phyloP scores from a whole-genome alignment of 1,140 invertebrate species.

The Lepidurus arcticus region DNA sequence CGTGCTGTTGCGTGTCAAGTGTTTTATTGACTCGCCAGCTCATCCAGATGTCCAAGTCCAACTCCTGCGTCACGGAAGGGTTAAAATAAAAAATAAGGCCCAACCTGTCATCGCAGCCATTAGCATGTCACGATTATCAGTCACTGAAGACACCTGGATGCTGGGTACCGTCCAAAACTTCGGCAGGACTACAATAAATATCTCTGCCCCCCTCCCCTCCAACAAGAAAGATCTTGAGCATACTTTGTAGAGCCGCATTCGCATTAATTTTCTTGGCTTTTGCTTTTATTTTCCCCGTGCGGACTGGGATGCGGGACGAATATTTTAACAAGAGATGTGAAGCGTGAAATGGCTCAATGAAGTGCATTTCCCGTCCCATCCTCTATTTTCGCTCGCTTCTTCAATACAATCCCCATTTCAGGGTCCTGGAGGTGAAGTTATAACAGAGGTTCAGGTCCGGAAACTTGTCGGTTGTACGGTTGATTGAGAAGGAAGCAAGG shows the following conservation, averaged over 20 bases:
- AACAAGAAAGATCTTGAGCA: not conserved
- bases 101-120: constrained; percentile 11
- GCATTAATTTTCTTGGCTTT: not conserved
- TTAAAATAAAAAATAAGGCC: constrained; percentile 12
- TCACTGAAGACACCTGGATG: constrained; percentile 18
- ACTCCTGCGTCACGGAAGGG: not conserved
- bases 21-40: not conserved
- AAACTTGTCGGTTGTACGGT: not conserved
- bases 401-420: not conserved
- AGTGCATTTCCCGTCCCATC: not conserved
- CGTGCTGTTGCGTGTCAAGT: constrained; percentile 8
- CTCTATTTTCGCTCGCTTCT: not conserved
- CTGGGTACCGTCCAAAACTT: constrained; percentile 12
- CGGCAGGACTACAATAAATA: constrained; percentile 11
- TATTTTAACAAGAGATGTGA: not conserved
- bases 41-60: not conserved
- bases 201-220: not conserved
- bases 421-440: not conserved
- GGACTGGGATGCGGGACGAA: not conserved
- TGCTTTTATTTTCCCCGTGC: not conserved
- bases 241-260: not conserved
- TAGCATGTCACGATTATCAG: constrained; percentile 19
- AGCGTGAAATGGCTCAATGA: constrained; percentile 9
- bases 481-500: not conserved
- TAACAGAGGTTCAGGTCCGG: not conserved